phyloP scores from a whole-genome alignment of 2,797 vertebrate genomes.

The Acridotheres tristis region DNA sequence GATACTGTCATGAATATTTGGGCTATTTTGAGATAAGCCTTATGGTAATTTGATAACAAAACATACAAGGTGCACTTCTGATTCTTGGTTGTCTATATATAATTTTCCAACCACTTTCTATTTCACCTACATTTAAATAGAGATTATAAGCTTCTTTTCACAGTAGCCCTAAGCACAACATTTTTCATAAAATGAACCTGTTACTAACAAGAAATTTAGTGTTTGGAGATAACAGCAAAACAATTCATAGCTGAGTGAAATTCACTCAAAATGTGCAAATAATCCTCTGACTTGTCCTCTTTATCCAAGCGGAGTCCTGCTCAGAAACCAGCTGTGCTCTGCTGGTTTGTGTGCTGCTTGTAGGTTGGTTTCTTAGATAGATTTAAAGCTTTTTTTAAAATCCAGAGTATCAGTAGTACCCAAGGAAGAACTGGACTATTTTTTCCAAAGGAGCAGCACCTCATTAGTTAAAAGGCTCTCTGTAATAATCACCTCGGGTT shows the following conservation, averaged over 20 bases:
- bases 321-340: background rate
- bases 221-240: background rate
- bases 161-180: background rate
- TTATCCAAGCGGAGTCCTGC: background rate
- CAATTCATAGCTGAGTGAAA: background rate
- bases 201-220: background rate
- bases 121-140: background rate
- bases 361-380: background rate
- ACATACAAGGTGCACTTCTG: background rate
- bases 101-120: background rate
- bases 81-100: background rate
- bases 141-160: background rate
- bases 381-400: background rate
- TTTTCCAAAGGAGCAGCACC: background rate
- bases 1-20: background rate
- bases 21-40: background rate
- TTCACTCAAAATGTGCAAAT: background rate
- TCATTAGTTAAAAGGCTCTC: slow-evolving; percentile 8
- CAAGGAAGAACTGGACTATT: background rate
- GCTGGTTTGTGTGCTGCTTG: background rate
- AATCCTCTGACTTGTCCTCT: background rate
- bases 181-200: background rate
- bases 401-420: background rate
- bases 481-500: background rate
- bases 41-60: background rate